Percentiles rank a stretch among this genome's conserved stretches.
These are phyloP conservation scores for Ptilonorhynchus violaceus DNA, from an alignment of 2,113 vertebrate genomes.

Conservation along the genomic window DNA sequence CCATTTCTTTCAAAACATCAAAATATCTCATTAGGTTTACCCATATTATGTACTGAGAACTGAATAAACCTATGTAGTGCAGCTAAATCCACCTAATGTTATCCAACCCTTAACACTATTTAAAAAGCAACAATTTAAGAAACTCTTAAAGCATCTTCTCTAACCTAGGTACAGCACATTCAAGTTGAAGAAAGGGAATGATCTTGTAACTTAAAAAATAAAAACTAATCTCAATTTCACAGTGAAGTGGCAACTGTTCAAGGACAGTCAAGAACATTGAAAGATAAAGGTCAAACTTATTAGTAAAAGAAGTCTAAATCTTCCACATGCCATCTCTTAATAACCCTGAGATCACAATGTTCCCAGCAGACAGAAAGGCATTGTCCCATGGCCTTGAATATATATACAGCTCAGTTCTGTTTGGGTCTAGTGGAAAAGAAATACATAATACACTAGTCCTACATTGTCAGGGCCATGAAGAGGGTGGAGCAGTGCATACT, in stretches of 20 bases:
- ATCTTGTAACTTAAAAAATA: background rate
- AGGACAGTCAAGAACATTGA: conserved; percentile 2
- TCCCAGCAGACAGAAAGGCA: background rate
- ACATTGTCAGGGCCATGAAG: background rate
- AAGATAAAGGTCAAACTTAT: conserved; percentile 44
- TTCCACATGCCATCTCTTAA: background rate
- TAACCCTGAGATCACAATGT: background rate
- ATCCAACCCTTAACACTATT: background rate
- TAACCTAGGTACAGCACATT: background rate
- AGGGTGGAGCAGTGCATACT: background rate
- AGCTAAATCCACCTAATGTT: background rate
- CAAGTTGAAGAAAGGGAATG: background rate
- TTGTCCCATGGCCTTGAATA: background rate
- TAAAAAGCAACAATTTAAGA: background rate
- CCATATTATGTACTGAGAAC: background rate
- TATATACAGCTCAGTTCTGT: background rate
- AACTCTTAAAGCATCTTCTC: background rate
- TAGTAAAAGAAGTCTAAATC: conserved; percentile 7
- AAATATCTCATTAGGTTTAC: background rate
- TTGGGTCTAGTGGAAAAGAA: background rate
- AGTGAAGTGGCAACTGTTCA: background rate
- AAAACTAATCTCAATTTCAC: background rate
- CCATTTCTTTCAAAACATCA: background rate
- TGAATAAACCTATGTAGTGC: background rate
- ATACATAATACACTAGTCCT: background rate